A percentile compares a stretch with the other conserved stretches of the same genome.
These are phyloP conservation scores for Ictidomys tridecemlineatus DNA, from an alignment of 2,113 vertebrate species.

Conservation along the genomic window DNA sequence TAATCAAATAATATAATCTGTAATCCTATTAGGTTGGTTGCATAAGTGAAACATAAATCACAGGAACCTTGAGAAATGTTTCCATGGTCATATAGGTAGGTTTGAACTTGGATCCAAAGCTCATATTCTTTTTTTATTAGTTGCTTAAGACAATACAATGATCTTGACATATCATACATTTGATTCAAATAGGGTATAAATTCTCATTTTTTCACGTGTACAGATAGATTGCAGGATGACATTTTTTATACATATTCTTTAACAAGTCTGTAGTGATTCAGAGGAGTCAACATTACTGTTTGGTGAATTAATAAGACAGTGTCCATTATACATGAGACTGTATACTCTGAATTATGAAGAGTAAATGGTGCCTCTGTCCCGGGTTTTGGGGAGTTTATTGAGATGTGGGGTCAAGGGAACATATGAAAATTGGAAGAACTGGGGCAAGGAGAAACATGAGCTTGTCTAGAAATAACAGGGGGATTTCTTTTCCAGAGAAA, in stretches of 20 bases:
- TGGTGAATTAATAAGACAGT: background rate
- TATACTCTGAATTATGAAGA: background rate
- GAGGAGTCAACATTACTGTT: background rate
- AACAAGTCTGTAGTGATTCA: background rate
- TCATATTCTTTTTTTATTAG: background rate
- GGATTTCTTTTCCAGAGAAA: background rate
- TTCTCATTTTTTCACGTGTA: no score
- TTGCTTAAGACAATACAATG: no score
- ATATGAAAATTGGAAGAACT: background rate
- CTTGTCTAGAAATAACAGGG: background rate
- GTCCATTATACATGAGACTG: background rate
- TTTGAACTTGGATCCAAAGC: background rate
- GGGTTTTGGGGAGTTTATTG: background rate
- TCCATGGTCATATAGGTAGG: background rate
- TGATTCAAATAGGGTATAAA: no score
- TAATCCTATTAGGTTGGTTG: background rate
- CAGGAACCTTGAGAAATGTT: background rate
- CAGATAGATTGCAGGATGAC: no score
- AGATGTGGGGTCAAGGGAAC: background rate
- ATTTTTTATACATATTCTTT: no score
- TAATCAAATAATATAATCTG: background rate
- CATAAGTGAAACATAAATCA: background rate
- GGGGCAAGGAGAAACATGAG: background rate
- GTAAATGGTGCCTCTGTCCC: background rate
- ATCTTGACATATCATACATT: no score